These are phyloP conservation scores for Arrhamphus sclerolepis DNA, from an alignment of 2,797 vertebrate species.

Conservation along the genomic window DNA sequence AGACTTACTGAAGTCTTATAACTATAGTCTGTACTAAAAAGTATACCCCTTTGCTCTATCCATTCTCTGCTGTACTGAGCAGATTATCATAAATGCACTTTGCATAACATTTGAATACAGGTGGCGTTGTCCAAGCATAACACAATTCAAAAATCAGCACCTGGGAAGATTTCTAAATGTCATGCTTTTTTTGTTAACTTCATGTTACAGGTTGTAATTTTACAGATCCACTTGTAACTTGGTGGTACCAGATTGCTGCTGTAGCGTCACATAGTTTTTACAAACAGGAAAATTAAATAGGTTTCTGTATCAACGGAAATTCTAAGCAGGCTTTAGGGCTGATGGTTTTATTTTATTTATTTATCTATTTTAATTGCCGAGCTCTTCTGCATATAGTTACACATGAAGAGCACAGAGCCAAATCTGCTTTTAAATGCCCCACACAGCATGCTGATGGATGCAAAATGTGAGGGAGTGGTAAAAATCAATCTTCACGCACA, in stretches of 20 bases:
- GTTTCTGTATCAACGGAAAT: not conserved
- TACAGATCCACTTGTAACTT: too few species aligned
- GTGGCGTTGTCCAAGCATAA: not conserved
- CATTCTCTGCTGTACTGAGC: too few species aligned
- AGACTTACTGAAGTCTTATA: too few species aligned
- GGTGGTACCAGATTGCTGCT: not conserved
- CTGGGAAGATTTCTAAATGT: not conserved
- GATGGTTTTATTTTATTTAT: not conserved
- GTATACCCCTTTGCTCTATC: too few species aligned
- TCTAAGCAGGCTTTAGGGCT: too few species aligned
- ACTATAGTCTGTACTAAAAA: too few species aligned
- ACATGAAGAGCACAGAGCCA: constrained; percentile 39
- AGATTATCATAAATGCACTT: too few species aligned
- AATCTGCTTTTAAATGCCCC: constrained; percentile 53
- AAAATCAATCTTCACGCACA: constrained; percentile 65
- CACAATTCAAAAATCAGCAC: not conserved
- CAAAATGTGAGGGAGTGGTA: constrained; percentile 72
- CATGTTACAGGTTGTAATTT: too few species aligned
- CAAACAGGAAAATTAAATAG: not conserved
- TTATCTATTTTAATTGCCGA: constrained; percentile 20
- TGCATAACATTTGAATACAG: too few species aligned
- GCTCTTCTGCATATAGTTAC: not conserved
- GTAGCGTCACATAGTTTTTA: constrained; percentile 2
- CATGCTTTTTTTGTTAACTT: not conserved
- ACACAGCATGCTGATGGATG: constrained; percentile 70